Evolutionary conservation across 2,113 vertebrate species (phyloP), one percentile per base, ranked within the genome.

Genomic region (Myotis davidii): DNA sequence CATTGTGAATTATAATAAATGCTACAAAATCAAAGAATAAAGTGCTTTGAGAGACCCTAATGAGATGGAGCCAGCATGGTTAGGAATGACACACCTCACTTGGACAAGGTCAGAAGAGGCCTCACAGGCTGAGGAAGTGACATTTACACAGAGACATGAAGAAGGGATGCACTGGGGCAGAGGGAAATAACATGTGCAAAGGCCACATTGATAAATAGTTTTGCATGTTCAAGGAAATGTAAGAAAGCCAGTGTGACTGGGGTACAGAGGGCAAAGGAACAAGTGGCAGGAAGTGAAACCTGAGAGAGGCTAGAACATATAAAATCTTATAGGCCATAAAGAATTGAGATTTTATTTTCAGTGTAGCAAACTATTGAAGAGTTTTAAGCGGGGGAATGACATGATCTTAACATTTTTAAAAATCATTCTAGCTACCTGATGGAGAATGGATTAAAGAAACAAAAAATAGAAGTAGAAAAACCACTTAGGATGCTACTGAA

Each of bases 1-100:
- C 42, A 86, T 45, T 84, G 65, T 72, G 94, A 96, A 82, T 87
- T 92, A 72, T 7, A 88, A 37, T 14, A 92, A 92, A n/a, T 77
- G 52, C 27, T 59, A 54, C 54, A 10, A 76, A 87, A 78, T 79
- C 54, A 91, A 85, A 56, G 67, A 73, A 56, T 59, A 69, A 39
- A 34, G 59, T 67, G 9, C 45, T 91, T n/a, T 81, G 21, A 81
- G 72, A 95, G 67, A 82, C 10, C 45, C 83, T 73, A 87, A 56
- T 37, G 79, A 86, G 42, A 59, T 50, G 50, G 48, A 86, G 21
- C n/a, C 8, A 74, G 48, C n/a, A 73, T 5, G 45, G 67, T 54
- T 1, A 54, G 37, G 73, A 93, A 88, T 29, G 39, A 78, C 23
- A 97, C 23, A 52, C 32, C 32, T 37, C 69, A 83, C 14, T 12